These are phyloP conservation scores for Apotomis capreana DNA, from an alignment of 2,888 invertebrate species.

Conservation along the genomic window DNA sequence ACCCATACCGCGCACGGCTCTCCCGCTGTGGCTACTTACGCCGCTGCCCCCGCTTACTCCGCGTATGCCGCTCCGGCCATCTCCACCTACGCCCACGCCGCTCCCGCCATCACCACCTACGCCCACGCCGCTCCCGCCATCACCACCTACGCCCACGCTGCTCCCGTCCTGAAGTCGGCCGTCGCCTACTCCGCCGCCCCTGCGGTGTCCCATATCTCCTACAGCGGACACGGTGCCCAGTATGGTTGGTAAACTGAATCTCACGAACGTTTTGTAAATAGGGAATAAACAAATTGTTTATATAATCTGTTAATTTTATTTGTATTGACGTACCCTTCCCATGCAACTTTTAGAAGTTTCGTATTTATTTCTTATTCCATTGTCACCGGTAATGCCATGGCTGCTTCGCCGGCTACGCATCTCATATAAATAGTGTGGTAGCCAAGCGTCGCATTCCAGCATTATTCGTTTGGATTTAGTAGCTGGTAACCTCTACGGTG, in stretches of 20 bases:
- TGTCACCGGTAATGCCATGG: too few species aligned
- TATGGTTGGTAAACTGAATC: constrained; percentile 85
- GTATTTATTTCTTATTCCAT: too few species aligned
- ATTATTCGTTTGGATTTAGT: too few species aligned
- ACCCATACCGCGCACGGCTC: constrained; percentile 52
- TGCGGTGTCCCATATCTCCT: constrained; percentile 85
- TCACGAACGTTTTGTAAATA: constrained; percentile 43
- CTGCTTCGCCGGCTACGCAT: too few species aligned
- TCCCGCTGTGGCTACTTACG: constrained; percentile 45
- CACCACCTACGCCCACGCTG: constrained; percentile 54
- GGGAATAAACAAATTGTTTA: constrained; percentile 36
- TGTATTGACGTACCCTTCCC: too few species aligned
- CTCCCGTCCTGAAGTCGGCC: constrained; percentile 70
- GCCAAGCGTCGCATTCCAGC: too few species aligned
- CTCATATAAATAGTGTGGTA: too few species aligned
- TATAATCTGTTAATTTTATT: not conserved
- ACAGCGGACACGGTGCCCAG: constrained; percentile 85
- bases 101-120: constrained; percentile 34
- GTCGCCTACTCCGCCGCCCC: constrained; percentile 84
- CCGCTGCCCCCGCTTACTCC: constrained; percentile 42
- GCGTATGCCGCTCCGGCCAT: constrained; percentile 41
- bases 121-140: constrained; percentile 49
- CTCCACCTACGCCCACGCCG: constrained; percentile 36
- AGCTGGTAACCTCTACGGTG: too few species aligned
- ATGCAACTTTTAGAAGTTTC: too few species aligned